Conservation (phyloP, 2,113 vertebrate genomes). For the Psammodynastes pulverulentus region DNA sequence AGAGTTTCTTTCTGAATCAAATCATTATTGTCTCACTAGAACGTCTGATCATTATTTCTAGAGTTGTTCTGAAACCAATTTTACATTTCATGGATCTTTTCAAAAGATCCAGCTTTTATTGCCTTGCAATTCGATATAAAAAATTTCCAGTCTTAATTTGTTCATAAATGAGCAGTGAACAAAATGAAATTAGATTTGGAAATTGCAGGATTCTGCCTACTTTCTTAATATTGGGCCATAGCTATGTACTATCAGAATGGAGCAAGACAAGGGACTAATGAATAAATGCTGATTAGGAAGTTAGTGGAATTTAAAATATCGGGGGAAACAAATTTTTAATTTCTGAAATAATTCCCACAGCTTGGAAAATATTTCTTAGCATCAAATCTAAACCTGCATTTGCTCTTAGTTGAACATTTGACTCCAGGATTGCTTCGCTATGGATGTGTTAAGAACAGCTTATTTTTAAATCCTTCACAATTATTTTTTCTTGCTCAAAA, state of each 20-base stretch:
- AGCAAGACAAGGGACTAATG: background rate
- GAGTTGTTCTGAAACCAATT: background rate
- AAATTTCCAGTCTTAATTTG: background rate
- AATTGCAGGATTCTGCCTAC: background rate
- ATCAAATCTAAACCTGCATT: background rate
- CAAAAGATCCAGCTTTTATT: background rate
- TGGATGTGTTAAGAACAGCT: background rate
- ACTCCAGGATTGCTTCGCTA: background rate
- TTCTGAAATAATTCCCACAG: background rate
- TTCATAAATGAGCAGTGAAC: background rate
- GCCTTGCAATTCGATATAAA: background rate
- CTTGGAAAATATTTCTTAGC: background rate
- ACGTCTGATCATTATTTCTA: background rate
- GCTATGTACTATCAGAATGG: no score
- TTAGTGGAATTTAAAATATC: background rate
- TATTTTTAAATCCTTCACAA: background rate
- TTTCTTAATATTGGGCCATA: background rate
- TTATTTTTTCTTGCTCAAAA: background rate
- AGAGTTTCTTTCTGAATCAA: background rate
- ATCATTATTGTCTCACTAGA: fast-evolving
- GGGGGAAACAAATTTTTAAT: background rate
- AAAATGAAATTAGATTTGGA: background rate
- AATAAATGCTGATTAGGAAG: background rate
- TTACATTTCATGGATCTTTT: background rate
- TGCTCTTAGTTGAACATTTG: background rate